Base-by-base conservation (phyloP, 1,140 invertebrate genomes). In the Temnothorax curvispinosus region DNA sequence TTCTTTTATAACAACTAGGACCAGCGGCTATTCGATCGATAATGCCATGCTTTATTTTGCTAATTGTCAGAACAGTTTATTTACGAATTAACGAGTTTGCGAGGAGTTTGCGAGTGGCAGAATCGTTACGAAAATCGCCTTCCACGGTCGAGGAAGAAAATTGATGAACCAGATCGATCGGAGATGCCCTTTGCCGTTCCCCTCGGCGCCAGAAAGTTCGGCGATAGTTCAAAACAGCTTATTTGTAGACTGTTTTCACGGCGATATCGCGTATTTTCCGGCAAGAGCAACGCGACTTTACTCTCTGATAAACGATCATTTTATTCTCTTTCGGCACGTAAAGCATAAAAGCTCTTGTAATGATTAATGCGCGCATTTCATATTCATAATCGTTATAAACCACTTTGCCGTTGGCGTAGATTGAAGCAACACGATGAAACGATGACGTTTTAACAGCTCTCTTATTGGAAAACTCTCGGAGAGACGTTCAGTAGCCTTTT, bases 291-390 rank as follows among this genome's bases (percentile, higher is more conserved):
- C 11, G 38, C 32, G 52, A 60, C 54, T 1, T 4, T 74, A 21
- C 9, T 27, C 50, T 21, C 56, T 38, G 72, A 88, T 72, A 72
- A 78, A 9, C 21, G 71, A 74, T 87, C 21, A 58, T n/a, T 87
- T 87, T 87, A 64, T 76, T 88, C 38, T 50, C 41, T 65, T 78
- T 47, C 7, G 13, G 38, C 8, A 32, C 8, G 38, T 38, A 27
- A 1, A 60, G 5, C 35, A 54, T 41, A 74, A 56, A 27, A 58
- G 5, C 11, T 54, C 50, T 41, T 27, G 2, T 21, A 21, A 0
- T 21, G n/a, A 56, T n/a, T 21, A 18, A 76, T 76, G n/a, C n/a
- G 13, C 8, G 35, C 13, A 4, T 15, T 76, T 27, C 35, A 58
- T 18, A 58, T 75, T 58, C 5, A 21, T 58, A 41, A 76, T 41